Conservation (phyloP, 23 tunicate genomes). For the Oikopleura dioica region DNA sequence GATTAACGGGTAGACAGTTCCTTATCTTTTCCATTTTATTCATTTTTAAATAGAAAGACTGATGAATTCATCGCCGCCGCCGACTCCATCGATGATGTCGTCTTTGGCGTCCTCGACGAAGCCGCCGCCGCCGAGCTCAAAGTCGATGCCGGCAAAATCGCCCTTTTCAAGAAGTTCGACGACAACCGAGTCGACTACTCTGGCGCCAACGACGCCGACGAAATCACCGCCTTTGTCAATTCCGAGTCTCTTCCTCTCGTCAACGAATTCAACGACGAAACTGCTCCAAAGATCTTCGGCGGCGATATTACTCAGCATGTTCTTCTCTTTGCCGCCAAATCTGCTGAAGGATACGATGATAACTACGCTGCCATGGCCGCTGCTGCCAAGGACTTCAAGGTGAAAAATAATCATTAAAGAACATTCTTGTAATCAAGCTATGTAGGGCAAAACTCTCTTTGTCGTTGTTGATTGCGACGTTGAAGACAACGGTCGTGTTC, state of each 20-base stretch:
- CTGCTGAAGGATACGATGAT: conserved; percentile 20
- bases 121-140: conserved; percentile 29
- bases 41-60: no score
- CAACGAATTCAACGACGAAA: conserved; percentile 67
- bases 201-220: conserved; percentile 24
- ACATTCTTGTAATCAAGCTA: no score
- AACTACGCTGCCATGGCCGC: conserved; percentile 7
- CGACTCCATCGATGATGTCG: conserved; percentile 50
- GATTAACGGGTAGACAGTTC: no score
- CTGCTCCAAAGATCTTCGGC: conserved; percentile 94
- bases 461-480: conserved; percentile 55
- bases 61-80: conserved; percentile 37
- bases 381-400: not conserved
- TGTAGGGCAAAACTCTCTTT: conserved; percentile 32
- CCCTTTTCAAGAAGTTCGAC: conserved; percentile 33
- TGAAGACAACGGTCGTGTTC: conserved; percentile 72
- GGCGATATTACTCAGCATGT: conserved; percentile 63
- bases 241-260: conserved; percentile 54
- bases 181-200: conserved; percentile 51
- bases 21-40: no score
- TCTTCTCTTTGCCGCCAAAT: conserved; percentile 55
- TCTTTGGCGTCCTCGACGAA: conserved; percentile 37
- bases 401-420: no score
- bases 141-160: conserved; percentile 15
- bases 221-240: conserved; percentile 31